Conservation (phyloP, 2,797 vertebrate genomes). For the Fundulus diaphanus region DNA sequence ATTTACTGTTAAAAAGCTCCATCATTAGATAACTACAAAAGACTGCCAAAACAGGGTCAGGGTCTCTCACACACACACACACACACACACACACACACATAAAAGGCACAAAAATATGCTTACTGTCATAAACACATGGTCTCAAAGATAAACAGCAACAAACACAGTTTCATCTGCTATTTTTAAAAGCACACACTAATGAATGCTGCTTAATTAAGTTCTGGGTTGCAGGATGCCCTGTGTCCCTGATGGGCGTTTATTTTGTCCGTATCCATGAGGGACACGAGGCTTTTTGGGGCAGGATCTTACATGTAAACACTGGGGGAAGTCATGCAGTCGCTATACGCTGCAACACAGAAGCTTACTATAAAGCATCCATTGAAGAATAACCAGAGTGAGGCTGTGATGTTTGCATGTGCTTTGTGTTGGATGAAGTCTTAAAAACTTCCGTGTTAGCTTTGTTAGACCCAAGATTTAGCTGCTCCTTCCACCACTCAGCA, state of each 20-base stretch:
- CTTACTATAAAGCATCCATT: neutral
- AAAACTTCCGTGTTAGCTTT: neutral
- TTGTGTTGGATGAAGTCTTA: neutral
- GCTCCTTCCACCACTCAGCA: neutral
- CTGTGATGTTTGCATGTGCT: neutral
- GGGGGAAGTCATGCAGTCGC: neutral
- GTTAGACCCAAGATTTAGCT: neutral
- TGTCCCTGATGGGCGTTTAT: constrained; percentile 47
- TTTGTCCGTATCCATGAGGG: constrained; percentile 14
- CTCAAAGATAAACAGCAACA: constrained; percentile 49
- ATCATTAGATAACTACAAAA: constrained; percentile 83
- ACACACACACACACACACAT: constrained; percentile 4
- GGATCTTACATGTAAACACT: constrained; percentile 2
- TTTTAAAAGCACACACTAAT: constrained; percentile 53
- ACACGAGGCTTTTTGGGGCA: constrained; percentile 19
- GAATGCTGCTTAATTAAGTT: constrained; percentile 60
- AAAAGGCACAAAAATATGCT: neutral
- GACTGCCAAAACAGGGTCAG: constrained; percentile 72
- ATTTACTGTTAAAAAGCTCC: constrained; percentile 73
- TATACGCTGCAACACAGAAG: neutral
- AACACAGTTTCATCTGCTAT: constrained; percentile 39
- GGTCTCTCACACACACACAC: constrained; percentile 51
- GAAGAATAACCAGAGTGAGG: neutral
- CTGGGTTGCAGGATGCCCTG: constrained; percentile 24
- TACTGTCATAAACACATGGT: constrained; percentile 20